Base-by-base conservation (phyloP, 2,888 invertebrate species). In the Nasonia oneida region DNA sequence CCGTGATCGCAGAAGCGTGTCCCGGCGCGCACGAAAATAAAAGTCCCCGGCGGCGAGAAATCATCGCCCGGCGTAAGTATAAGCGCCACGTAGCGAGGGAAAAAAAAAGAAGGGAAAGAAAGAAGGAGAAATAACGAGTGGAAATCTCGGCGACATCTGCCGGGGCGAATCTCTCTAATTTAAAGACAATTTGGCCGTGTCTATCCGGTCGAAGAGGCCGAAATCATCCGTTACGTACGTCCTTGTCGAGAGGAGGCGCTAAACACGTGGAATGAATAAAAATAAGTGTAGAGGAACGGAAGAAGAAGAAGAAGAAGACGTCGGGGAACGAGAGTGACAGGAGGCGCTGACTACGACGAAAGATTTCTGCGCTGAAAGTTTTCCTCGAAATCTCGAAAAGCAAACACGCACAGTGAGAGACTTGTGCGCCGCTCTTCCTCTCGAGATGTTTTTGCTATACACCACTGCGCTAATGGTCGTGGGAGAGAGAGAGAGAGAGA, bases 211-310 rank as follows among this genome's bases (percentile, higher is more conserved):
- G 57, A n/a, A 18, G 71, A 71, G 64, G 47, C 70, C 61, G 76
- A 64, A 61, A 81, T 81, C 67, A 47, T 47, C 80, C 70, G 75
- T 84, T 74, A 57, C 47, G 39, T 61, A 8, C n/a, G 57, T 74
- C 42, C 80, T 37, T 29, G 53, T 3, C 73, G 61, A 37, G 70
- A 18, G 4, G 53, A 29, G 67, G 78, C 74, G 73, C 76, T 37
- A 50, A 39, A 70, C 85, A 86, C 84, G 85, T 86, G 87, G 79
- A 74, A 61, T 33, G 87, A 87, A 87, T 87, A 87, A 84, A 87
- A 81, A 87, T 84, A 87, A 84, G 42, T 50, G 83, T 70, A 64
- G 47, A n/a, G 64, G 70, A 74, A 53, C 3, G 29, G 2, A 23
- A n/a, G 39, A 42, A 37, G 47, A 1, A 33, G 61, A 29, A 39